These are phyloP conservation scores for Agraylea sexmaculata DNA, from an alignment of 1,140 invertebrate species.

Conservation along the genomic window DNA sequence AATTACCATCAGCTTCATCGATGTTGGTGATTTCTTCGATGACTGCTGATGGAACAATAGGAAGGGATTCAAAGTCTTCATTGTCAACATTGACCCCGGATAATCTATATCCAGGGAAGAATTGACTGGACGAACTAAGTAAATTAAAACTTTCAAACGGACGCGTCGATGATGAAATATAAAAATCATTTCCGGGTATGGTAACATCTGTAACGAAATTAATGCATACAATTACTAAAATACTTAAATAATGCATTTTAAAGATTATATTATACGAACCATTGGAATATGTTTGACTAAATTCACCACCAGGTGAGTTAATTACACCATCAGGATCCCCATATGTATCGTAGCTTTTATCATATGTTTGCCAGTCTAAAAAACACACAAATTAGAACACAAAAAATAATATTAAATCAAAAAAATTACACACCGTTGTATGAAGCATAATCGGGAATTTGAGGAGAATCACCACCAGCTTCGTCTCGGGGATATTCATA, in stretches of 20 bases:
- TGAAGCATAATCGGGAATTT: conserved; percentile 34
- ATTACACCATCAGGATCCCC: conserved; percentile 11
- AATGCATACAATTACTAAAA: neutral
- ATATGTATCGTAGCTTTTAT: conserved; percentile 3
- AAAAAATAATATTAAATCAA: conserved; percentile 1
- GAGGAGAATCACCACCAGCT: conserved; percentile 26
- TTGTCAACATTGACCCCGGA: conserved; percentile 14
- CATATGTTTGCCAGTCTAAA: conserved; percentile 11
- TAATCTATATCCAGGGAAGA: conserved; percentile 50
- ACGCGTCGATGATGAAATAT: conserved; percentile 54
- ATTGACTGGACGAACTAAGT: conserved; percentile 52
- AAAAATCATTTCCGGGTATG: conserved; percentile 51
- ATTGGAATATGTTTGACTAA: conserved; percentile 7
- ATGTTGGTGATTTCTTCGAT: conserved; percentile 23
- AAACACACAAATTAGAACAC: neutral
- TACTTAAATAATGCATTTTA: conserved; percentile 3
- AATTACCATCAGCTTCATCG: conserved; percentile 22
- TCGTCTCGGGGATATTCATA: conserved; percentile 69
- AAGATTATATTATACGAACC: neutral
- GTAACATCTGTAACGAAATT: conserved; percentile 14
- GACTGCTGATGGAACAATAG: conserved; percentile 17
- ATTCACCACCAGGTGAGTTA: conserved; percentile 8
- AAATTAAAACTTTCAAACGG: conserved; percentile 52
- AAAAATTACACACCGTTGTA: conserved; percentile 27
- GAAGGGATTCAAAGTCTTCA: conserved; percentile 21